A percentile compares a stretch with the other conserved stretches of the same genome.
phyloP scores from a whole-genome alignment of 2,113 vertebrate species.

The Charina bottae region DNA sequence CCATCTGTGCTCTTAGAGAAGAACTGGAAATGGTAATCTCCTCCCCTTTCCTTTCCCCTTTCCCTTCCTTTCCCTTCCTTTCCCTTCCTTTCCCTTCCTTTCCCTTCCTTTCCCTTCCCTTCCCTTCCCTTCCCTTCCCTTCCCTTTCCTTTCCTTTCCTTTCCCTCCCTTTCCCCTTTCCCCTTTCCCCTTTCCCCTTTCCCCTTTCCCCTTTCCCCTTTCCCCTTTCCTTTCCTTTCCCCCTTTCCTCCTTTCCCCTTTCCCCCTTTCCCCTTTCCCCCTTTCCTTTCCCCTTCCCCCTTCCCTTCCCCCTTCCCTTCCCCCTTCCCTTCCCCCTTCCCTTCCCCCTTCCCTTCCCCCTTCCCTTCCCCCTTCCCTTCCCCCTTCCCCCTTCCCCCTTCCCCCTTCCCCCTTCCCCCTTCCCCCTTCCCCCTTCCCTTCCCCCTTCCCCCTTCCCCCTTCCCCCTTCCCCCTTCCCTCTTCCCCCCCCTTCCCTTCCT shows the following conservation, averaged over 20 bases:
- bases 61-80: not conserved
- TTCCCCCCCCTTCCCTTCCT: not conserved
- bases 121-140: not conserved
- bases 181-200: not conserved
- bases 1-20: slow-evolving; percentile 95
- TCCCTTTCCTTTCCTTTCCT: not conserved
- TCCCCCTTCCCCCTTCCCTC: not conserved
- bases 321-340: not conserved
- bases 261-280: not conserved
- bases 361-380: not conserved
- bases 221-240: accelerated
- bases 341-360: too few species aligned
- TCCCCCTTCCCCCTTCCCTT: not conserved
- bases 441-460: too few species aligned
- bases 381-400: too few species aligned
- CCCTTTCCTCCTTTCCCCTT: not conserved
- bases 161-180: not conserved
- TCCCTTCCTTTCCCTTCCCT: too few species aligned
- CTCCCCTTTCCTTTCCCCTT: not conserved
- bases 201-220: not conserved
- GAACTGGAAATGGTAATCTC: slow-evolving; percentile 93
- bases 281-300: not conserved
- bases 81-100: not conserved
- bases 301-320: too few species aligned
- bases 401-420: accelerated